Base-by-base conservation (phyloP, 2,113 vertebrate genomes). In the Rattus norvegicus region DNA sequence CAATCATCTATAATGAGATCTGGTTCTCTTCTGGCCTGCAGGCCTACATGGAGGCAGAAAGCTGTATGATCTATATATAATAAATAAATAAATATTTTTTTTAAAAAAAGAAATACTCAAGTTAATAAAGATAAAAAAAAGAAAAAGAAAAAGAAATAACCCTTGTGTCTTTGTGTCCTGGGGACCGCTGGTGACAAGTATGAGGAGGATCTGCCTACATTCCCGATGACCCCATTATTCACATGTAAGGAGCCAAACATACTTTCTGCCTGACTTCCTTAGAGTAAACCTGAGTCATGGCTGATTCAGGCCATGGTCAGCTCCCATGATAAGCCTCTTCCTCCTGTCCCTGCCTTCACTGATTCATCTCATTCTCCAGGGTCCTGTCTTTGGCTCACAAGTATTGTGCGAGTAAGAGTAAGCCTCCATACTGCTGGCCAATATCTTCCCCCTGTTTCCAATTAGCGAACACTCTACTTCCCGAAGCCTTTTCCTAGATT, bases 281-380 rank as follows among this genome's bases (percentile, higher is more conserved):
- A 92, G 36, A 73, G 76, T 91, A 67, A 86, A 89, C 90, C 56
- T 59, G 69, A 93, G 69, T 94, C 95, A 92, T 14, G 49, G 54
- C 49, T 59, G 88, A 88, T 30, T 65, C 83, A 87, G 65, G 65
- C n/a, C 24, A 8, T 30, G 22, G 77, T 43, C 80, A 36, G 59
- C 36, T 76, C 63, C n/a, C 26, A 13, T 2, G 43, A 33, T 43
- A 67, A 36, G 39, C 80, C 65, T 93, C 36, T 70, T 56, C 79
- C n/a, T 88, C 75, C 56, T 85, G 59, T 36, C 39, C 7, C 67
- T 52, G 30, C 20, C 63, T 19, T 88, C 54, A 49, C 49, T 39
- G 24, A 36, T 70, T 47, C 24, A 24, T 72, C 67, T 65, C 52
- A 24, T 67, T 69, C 61, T 79, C 43, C 19, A 13, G 59, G 56